Percentiles rank a stretch among this genome's conserved stretches.
These are phyloP conservation scores for Selenia dentaria DNA, from an alignment of 2,888 invertebrate genomes.

Conservation along the genomic window DNA sequence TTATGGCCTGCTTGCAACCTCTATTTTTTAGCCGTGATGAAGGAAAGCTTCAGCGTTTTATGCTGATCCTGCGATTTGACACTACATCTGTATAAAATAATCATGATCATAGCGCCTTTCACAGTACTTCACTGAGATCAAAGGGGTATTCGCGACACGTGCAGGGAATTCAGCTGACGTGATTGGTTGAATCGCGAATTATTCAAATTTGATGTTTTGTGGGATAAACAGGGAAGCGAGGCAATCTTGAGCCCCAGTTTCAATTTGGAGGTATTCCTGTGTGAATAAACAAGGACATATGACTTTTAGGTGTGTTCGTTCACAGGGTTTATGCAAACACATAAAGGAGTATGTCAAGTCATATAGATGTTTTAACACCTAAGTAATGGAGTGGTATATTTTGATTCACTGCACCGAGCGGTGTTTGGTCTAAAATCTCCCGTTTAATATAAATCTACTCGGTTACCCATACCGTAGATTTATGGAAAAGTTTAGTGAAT, in stretches of 20 bases:
- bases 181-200: constrained; percentile 30
- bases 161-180: constrained; percentile 18
- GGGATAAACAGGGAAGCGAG: constrained; percentile 29
- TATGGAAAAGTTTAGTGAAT: no score
- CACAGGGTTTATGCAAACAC: no score
- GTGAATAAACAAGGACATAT: constrained; percentile 22
- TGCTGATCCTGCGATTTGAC: constrained; percentile 35
- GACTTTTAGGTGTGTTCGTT: constrained; percentile 12
- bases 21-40: constrained; percentile 40
- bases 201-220: constrained; percentile 32
- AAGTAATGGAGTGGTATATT: no score
- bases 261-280: constrained; percentile 30
- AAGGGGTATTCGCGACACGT: constrained; percentile 21
- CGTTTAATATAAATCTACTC: no score
- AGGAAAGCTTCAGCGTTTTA: constrained; percentile 34
- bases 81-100: constrained; percentile 35
- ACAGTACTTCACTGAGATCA: constrained; percentile 13
- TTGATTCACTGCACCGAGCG: no score
- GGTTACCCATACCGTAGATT: no score
- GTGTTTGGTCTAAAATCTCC: no score
- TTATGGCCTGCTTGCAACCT: constrained; percentile 47
- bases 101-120: constrained; percentile 8
- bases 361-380: no score
- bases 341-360: no score
- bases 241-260: constrained; percentile 27